Conservation (phyloP, 2,888 invertebrate genomes). For the Hesperia comma region DNA sequence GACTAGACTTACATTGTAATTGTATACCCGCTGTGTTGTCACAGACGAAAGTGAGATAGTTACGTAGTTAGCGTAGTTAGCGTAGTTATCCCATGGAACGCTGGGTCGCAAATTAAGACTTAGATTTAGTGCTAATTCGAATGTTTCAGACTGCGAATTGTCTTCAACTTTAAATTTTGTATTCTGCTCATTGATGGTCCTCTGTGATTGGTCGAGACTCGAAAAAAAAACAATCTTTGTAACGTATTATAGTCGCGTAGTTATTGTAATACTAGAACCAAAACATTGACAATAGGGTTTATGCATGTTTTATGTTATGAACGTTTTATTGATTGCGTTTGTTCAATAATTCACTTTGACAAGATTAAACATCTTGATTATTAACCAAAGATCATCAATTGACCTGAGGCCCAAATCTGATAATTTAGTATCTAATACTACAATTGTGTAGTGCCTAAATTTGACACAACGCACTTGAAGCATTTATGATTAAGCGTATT, state of each 20-base stretch:
- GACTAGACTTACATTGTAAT: constrained; percentile 48
- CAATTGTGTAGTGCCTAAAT: no score
- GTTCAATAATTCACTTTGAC: no score
- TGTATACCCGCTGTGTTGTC: constrained; percentile 51
- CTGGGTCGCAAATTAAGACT: constrained; percentile 27
- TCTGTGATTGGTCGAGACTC: constrained; percentile 4
- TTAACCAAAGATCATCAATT: no score
- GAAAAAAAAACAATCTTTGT: constrained; percentile 8
- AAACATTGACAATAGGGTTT: not conserved
- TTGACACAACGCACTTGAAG: no score
- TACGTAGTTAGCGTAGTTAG: constrained; percentile 43
- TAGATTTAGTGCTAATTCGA: constrained; percentile 18
- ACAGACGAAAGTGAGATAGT: constrained; percentile 69
- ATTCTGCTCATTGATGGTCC: constrained; percentile 3
- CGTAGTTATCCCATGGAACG: constrained; percentile 12
- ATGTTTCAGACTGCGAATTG: constrained; percentile 21
- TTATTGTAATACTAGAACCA: constrained; percentile 10
- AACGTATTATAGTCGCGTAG: constrained; percentile 4
- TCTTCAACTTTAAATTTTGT: constrained; percentile 14
- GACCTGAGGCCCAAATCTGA: no score
- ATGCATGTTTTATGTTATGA: not conserved
- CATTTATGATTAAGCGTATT: no score
- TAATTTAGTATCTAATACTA: no score
- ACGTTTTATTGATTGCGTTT: no score
- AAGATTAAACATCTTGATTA: no score